Evolutionary conservation across 2,113 vertebrate genomes (phyloP).

Genomic region (Paralichthys olivaceus): DNA sequence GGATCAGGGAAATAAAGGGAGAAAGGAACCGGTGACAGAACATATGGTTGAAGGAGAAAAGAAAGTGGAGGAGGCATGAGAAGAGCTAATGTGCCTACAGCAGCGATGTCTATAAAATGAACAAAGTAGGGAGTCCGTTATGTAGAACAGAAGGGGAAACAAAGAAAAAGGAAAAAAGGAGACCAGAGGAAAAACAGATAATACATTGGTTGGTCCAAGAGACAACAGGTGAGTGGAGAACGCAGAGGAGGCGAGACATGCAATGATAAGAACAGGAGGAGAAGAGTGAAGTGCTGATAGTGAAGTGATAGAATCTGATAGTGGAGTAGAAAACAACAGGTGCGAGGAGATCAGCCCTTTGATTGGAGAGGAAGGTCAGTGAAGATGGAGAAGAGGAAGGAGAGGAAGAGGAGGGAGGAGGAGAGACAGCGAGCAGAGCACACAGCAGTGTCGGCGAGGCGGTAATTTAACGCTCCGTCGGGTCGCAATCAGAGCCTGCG

Average conservation of each 20-base stretch:
- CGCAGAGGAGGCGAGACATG: conserved; percentile 2
- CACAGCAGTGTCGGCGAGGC: conserved; percentile 68
- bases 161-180: background rate
- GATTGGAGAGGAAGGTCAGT: background rate
- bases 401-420: conserved; percentile 6
- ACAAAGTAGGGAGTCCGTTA: conserved; percentile 21
- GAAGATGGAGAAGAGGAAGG: conserved; percentile 38
- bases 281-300: conserved; percentile 9
- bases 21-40: conserved; percentile 4
- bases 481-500: conserved; percentile 68
- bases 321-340: conserved; percentile 48
- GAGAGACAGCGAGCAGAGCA: conserved; percentile 52
- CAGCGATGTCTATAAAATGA: background rate
- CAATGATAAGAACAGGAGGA: conserved; percentile 22
- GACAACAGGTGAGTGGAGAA: conserved; percentile 9
- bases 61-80: background rate
- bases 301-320: conserved; percentile 3
- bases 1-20: conserved; percentile 49
- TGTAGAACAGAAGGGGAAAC: background rate
- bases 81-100: conserved; percentile 9
- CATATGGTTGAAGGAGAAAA: conserved; percentile 10
- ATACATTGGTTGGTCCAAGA: background rate
- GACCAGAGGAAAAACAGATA: background rate
- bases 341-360: conserved; percentile 7
- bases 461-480: conserved; percentile 79